Evolutionary conservation across 2,888 invertebrate species (phyloP).

Genomic region (Erebia ligea): DNA sequence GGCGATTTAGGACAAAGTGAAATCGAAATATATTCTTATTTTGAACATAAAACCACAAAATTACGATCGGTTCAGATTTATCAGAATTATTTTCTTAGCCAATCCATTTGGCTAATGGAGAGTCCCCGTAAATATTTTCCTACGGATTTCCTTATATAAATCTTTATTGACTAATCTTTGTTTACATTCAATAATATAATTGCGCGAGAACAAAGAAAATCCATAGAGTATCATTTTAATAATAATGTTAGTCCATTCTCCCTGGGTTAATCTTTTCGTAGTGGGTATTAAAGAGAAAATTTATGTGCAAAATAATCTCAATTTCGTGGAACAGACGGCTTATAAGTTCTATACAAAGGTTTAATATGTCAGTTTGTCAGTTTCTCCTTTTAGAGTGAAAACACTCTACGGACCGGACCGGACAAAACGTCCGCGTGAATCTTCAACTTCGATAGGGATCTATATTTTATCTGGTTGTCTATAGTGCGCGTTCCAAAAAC

Average conservation of each 20-base stretch:
- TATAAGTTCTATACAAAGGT: too few species aligned
- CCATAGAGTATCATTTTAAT: constrained; percentile 2
- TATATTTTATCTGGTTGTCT: too few species aligned
- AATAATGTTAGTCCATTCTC: not conserved
- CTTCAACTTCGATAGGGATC: too few species aligned
- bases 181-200: constrained; percentile 36
- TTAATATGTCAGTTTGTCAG: too few species aligned
- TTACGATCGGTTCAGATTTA: constrained; percentile 39
- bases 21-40: constrained; percentile 24
- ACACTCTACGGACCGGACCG: too few species aligned
- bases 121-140: constrained; percentile 39
- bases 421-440: too few species aligned
- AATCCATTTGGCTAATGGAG: constrained; percentile 50
- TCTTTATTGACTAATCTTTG: constrained; percentile 43
- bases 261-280: too few species aligned
- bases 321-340: too few species aligned
- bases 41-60: constrained; percentile 34
- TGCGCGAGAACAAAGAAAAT: not conserved
- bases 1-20: not conserved
- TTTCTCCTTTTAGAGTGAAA: too few species aligned
- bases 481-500: too few species aligned
- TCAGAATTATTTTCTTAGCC: constrained; percentile 49
- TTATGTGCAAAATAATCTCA: too few species aligned
- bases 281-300: too few species aligned
- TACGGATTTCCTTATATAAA: constrained; percentile 42